Evolutionary conservation across 2,113 vertebrate species (phyloP).

Genomic region (Gavia stellata): DNA sequence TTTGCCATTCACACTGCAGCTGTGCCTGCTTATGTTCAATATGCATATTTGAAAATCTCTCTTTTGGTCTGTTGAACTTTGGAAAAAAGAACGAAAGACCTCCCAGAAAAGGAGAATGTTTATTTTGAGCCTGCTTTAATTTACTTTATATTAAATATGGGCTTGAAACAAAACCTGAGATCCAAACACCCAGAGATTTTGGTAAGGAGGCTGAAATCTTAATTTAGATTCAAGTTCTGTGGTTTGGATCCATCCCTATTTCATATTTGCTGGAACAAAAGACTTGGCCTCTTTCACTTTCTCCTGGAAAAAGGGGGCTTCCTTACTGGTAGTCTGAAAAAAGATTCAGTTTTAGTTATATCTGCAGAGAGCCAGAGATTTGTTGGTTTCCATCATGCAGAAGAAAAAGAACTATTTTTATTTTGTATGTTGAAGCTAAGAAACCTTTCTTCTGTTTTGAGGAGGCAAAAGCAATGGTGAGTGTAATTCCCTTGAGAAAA

Average conservation of each 20-base stretch:
- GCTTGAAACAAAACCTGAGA: background rate
- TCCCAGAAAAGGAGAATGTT: background rate
- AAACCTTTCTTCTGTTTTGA: background rate
- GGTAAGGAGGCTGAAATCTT: background rate
- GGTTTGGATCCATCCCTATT: background rate
- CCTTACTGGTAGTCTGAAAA: background rate
- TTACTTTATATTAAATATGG: conserved; percentile 4
- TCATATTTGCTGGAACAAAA: conserved; percentile 16
- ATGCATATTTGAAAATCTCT: background rate
- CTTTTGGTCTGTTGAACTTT: background rate
- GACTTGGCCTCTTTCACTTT: background rate
- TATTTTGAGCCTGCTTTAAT: background rate
- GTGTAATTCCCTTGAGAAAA: background rate
- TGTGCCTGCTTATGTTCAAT: background rate
- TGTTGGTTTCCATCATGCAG: background rate
- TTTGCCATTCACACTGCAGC: background rate
- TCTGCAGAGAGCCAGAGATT: background rate
- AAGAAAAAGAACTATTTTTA: background rate
- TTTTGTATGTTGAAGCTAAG: background rate
- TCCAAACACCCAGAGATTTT: background rate
- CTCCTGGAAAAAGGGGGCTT: background rate
- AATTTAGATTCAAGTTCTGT: conserved; percentile 10
- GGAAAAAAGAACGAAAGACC: background rate
- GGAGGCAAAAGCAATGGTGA: background rate
- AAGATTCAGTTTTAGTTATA: background rate